phyloP scores from a whole-genome alignment of 1,140 invertebrate genomes.

The Tetraneura akinire region DNA sequence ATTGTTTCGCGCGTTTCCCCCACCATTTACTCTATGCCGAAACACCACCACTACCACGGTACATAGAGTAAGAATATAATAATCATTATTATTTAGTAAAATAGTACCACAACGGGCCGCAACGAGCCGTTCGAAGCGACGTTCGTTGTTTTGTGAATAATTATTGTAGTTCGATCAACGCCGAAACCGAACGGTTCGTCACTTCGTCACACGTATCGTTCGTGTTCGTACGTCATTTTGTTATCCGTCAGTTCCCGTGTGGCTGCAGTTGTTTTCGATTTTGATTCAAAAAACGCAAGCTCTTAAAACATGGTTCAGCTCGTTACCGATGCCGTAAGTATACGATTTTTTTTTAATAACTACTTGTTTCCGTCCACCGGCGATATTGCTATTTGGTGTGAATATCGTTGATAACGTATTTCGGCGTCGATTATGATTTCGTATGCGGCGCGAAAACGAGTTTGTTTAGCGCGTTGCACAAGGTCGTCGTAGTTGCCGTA shows the following conservation, averaged over 20 bases:
- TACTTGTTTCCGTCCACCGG: background rate
- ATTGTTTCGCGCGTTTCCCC: background rate
- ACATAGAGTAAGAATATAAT: too few species aligned
- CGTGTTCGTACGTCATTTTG: background rate
- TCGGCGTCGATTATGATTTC: background rate
- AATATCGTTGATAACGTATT: background rate
- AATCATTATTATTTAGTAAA: too few species aligned
- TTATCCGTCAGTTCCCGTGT: background rate
- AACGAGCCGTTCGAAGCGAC: background rate
- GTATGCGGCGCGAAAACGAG: background rate
- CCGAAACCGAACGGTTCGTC: background rate
- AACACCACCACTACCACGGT: background rate
- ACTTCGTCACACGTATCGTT: background rate
- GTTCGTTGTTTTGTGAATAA: too few species aligned
- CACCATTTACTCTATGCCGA: background rate
- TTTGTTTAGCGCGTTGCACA: background rate
- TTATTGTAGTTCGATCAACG: too few species aligned
- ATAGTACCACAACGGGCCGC: too few species aligned
- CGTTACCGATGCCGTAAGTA: constrained; percentile 34
- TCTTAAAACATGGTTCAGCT: constrained; percentile 27
- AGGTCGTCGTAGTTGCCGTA: background rate
- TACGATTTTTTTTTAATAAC: background rate
- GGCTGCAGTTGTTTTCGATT: background rate
- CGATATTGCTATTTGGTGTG: too few species aligned
- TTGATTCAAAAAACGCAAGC: background rate